A percentile compares a stretch with the other conserved stretches of the same genome.
These are phyloP conservation scores for Diadegma fenestrale DNA, from an alignment of 2,888 invertebrate species.

Conservation along the genomic window DNA sequence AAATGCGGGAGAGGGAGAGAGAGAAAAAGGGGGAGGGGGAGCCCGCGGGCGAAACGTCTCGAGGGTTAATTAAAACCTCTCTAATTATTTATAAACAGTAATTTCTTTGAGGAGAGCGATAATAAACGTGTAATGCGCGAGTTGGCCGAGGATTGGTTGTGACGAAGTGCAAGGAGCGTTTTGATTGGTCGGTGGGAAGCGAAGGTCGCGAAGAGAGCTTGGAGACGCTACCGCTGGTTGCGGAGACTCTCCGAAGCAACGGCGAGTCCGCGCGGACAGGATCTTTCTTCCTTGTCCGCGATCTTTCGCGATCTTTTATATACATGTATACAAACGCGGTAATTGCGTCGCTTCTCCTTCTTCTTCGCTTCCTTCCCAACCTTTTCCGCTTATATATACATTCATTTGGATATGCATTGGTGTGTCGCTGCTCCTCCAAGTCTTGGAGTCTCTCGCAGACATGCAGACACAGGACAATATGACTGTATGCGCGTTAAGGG, in stretches of 20 bases:
- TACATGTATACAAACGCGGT: slow-evolving; percentile 39
- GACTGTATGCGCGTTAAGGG: slow-evolving; percentile 22
- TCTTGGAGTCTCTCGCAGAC: slow-evolving; percentile 32
- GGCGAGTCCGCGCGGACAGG: slow-evolving; percentile 78
- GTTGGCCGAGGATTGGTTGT: slow-evolving; percentile 75
- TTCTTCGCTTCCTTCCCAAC: slow-evolving; percentile 21
- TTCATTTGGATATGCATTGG: not conserved
- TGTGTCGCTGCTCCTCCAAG: slow-evolving; percentile 36
- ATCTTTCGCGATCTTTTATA: slow-evolving; percentile 69
- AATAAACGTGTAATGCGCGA: slow-evolving; percentile 80
- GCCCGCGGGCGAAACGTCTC: slow-evolving; percentile 79
- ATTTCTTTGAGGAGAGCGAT: slow-evolving; percentile 82
- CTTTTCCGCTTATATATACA: slow-evolving; percentile 1
- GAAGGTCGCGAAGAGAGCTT: slow-evolving; percentile 43
- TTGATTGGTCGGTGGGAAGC: slow-evolving; percentile 74
- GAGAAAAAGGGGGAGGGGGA: slow-evolving; percentile 69
- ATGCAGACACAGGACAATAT: slow-evolving; percentile 39
- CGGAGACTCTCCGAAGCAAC: slow-evolving; percentile 28
- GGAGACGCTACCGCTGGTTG: slow-evolving; percentile 46
- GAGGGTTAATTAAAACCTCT: slow-evolving; percentile 84
- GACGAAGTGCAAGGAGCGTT: not conserved
- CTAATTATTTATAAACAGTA: slow-evolving; percentile 85
- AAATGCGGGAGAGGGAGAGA: slow-evolving; percentile 35
- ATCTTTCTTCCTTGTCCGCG: slow-evolving; percentile 54
- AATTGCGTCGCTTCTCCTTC: slow-evolving; percentile 47